Evolutionary conservation across 2,113 vertebrate species (phyloP).

Genomic region (Microcebus griseorufus): DNA sequence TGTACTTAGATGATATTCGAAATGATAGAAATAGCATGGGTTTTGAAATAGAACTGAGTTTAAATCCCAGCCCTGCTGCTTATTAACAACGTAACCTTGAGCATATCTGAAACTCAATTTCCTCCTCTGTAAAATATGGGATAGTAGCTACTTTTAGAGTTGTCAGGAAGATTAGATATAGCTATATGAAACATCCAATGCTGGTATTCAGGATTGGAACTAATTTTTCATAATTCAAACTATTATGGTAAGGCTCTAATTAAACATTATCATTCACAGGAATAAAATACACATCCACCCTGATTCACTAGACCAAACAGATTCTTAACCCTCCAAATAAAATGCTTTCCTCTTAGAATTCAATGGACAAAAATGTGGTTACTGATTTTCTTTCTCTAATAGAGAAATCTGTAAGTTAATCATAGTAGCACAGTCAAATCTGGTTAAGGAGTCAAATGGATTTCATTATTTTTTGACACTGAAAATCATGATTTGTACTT

Average conservation of each 20-base stretch:
- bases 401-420: slow-evolving; percentile 46
- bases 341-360: not conserved
- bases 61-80: not conserved
- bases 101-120: not conserved
- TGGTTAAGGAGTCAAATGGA: slow-evolving; percentile 35
- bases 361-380: not conserved
- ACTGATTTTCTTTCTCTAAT: slow-evolving; percentile 1
- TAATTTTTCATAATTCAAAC: not conserved
- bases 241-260: not conserved
- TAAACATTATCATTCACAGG: not conserved
- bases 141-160: not conserved
- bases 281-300: not conserved
- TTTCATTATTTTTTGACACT: not conserved
- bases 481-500: not conserved
- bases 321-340: not conserved
- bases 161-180: not conserved
- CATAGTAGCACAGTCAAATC: not conserved
- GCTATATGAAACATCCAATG: not conserved
- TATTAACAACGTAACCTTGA: not conserved
- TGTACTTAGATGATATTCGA: not conserved
- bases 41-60: not conserved
- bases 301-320: not conserved
- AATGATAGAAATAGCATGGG: not conserved
- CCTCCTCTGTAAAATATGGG: not conserved
- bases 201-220: not conserved